phyloP scores from a whole-genome alignment of 2,113 vertebrate species.

The Murina feae region DNA sequence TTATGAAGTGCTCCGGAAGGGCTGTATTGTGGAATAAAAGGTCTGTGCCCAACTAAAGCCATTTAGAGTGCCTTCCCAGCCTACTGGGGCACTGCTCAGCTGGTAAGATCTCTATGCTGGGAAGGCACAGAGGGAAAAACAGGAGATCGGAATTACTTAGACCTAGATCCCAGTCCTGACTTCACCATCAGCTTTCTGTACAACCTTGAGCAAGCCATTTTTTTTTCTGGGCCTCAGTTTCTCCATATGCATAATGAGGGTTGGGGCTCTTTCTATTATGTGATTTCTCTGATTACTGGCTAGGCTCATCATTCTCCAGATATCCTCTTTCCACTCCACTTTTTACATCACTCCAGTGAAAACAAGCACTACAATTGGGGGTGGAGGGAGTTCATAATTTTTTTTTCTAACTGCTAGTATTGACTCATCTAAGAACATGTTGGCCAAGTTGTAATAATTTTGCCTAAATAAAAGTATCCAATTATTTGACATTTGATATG shows the following conservation, averaged over 20 bases:
- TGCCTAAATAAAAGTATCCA: neutral
- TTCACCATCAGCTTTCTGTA: neutral
- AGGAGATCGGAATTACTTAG: neutral
- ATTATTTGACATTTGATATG: neutral
- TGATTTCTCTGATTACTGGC: neutral
- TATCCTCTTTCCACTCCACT: neutral
- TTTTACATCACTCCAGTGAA: neutral
- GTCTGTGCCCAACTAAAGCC: neutral
- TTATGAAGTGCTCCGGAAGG: neutral
- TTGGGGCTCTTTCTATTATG: neutral
- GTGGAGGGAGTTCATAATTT: neutral
- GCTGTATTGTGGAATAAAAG: neutral
- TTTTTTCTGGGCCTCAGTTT: neutral
- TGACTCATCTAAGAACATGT: neutral
- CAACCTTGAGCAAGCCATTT: neutral
- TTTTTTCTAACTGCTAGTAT: neutral
- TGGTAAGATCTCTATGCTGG: neutral
- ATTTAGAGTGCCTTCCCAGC: neutral
- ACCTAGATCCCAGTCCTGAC: neutral
- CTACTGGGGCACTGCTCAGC: neutral
- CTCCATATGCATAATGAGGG: neutral
- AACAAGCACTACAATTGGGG: neutral
- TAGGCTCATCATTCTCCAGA: neutral
- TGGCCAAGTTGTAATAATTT: slow-evolving; percentile 13
- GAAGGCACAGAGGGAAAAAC: neutral